A percentile compares a stretch with the other conserved stretches of the same genome.
Evolutionary conservation across 2,113 vertebrate species (phyloP).

Genomic region (Elachura formosa): DNA sequence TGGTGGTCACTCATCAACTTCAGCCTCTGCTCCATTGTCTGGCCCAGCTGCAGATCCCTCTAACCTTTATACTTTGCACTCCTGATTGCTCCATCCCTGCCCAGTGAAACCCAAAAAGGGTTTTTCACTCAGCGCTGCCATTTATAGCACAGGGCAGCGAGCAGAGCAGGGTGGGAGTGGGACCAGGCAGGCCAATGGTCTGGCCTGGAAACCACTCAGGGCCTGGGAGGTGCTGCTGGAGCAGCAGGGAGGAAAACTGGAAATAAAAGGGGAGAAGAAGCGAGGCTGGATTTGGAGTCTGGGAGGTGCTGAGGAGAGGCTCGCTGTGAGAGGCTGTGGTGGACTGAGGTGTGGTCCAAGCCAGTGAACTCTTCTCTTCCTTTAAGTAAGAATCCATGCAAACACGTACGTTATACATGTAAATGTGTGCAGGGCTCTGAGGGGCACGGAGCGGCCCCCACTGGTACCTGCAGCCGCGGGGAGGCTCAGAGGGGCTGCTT

Average conservation of each 20-base stretch:
- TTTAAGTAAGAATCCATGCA: fast-evolving
- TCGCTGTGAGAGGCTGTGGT: neutral
- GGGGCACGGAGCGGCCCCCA: neutral
- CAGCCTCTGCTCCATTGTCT: slow-evolving; percentile 10
- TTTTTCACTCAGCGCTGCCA: neutral
- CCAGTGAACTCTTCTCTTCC: neutral
- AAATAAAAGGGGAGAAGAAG: neutral
- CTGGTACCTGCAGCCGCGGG: neutral
- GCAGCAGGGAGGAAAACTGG: neutral
- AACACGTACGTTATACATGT: fast-evolving
- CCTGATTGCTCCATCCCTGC: slow-evolving; percentile 29
- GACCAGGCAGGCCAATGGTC: neutral
- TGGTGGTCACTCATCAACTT: neutral
- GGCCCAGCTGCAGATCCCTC: neutral
- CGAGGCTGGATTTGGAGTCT: fast-evolving
- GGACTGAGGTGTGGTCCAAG: neutral
- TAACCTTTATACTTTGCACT: slow-evolving; percentile 57
- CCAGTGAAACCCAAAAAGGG: neutral
- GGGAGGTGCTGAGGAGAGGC: neutral
- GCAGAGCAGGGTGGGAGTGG: neutral
- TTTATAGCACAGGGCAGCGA: neutral
- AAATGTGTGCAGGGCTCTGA: neutral
- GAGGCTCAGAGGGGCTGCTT: neutral
- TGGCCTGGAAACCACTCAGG: neutral
- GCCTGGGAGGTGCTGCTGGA: neutral